Conservation (phyloP, 2,888 invertebrate species). For the Griposia aprilina region DNA sequence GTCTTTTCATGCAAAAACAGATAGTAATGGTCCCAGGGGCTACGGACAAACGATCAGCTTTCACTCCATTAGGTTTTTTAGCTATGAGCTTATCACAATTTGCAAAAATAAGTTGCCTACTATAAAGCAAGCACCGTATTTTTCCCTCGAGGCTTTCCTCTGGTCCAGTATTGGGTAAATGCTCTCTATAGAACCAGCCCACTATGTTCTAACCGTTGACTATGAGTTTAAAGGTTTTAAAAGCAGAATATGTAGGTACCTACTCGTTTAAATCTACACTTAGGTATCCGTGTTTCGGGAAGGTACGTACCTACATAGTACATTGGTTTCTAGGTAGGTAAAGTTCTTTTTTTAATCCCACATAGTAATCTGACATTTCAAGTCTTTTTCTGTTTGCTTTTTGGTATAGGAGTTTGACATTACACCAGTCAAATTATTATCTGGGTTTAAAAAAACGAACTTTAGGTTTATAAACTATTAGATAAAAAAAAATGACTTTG, state of each 20-base stretch:
- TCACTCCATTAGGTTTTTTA: conserved; percentile 81
- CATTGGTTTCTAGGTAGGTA: background rate
- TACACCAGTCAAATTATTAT: too few relatives aligned
- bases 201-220: conserved; percentile 17
- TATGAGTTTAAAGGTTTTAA: conserved; percentile 9
- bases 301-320: background rate
- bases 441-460: too few relatives aligned
- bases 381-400: too few relatives aligned
- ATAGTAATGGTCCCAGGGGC: conserved; percentile 72
- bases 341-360: too few relatives aligned
- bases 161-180: conserved; percentile 41
- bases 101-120: conserved; percentile 71
- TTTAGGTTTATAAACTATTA: too few relatives aligned
- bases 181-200: conserved; percentile 16
- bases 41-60: conserved; percentile 78
- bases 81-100: conserved; percentile 78
- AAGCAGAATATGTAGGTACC: conserved; percentile 1
- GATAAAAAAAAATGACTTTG: background rate
- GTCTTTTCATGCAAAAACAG: conserved; percentile 76
- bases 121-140: conserved; percentile 49
- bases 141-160: conserved; percentile 33
- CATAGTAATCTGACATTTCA: too few relatives aligned
- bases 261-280: background rate
- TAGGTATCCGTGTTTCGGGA: background rate
- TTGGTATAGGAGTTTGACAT: too few relatives aligned